Evolutionary conservation across 2,797 vertebrate genomes (phyloP).

Genomic region (Phoebastria nigripes): DNA sequence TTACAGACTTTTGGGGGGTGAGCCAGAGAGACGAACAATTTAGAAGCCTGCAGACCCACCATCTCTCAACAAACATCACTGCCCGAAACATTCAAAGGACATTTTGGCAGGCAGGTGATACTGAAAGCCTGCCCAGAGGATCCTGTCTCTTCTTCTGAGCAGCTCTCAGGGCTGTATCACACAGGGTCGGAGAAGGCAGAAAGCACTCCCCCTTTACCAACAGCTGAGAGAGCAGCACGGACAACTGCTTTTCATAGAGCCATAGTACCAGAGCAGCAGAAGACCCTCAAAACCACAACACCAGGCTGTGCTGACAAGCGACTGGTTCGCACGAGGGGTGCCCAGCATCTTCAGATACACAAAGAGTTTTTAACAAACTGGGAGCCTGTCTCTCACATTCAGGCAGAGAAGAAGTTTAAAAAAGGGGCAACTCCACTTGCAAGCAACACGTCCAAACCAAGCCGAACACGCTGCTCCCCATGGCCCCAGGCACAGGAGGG

Average conservation of each 20-base stretch:
- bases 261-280: background rate
- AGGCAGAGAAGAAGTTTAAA: background rate
- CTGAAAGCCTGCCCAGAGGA: background rate
- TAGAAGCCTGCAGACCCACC: background rate
- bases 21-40: background rate
- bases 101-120: background rate
- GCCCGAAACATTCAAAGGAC: background rate
- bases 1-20: background rate
- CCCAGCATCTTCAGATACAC: background rate
- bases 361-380: background rate
- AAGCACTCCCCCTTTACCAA: background rate
- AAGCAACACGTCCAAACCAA: background rate
- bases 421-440: background rate
- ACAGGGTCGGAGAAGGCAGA: background rate
- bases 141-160: background rate
- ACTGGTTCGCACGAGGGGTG: background rate
- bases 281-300: background rate
- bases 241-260: background rate
- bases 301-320: background rate
- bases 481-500: background rate
- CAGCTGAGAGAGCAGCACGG: background rate
- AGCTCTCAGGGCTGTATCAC: background rate
- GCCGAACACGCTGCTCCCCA: fast-evolving
- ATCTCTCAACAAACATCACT: background rate
- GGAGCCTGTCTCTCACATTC: background rate